phyloP scores from a whole-genome alignment of 2,113 vertebrate species.

The Macquaria ambigua region DNA sequence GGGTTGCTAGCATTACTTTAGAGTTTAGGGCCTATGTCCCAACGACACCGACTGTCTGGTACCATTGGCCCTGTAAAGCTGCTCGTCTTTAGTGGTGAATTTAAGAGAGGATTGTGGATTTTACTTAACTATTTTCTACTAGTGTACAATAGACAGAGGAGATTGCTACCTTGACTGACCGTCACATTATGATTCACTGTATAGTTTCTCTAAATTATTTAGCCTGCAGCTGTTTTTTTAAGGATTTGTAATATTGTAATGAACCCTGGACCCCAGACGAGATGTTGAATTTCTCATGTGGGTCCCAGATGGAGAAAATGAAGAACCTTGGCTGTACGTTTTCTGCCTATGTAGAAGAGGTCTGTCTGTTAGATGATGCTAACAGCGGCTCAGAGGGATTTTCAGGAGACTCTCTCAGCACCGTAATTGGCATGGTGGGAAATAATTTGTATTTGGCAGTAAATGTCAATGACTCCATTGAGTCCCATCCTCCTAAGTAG shows the following conservation, averaged over 20 bases:
- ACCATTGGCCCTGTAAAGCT: too few species aligned
- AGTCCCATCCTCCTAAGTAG: conserved; percentile 50
- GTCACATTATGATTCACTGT: neutral
- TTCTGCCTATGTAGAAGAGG: neutral
- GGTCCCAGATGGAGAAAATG: neutral
- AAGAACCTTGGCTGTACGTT: neutral
- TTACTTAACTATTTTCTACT: too few species aligned
- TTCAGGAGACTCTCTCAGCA: conserved; percentile 26
- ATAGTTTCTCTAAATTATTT: neutral
- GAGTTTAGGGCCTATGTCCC: too few species aligned
- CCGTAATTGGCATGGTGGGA: conserved; percentile 51
- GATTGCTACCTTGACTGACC: neutral
- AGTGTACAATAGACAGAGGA: neutral
- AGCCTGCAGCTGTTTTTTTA: conserved; percentile 7
- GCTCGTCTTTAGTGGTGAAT: too few species aligned
- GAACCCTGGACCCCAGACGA: neutral
- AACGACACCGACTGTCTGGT: too few species aligned
- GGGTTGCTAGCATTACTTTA: too few species aligned
- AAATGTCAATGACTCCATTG: conserved; percentile 63
- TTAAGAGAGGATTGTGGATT: too few species aligned
- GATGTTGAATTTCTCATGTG: neutral
- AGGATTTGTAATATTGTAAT: neutral
- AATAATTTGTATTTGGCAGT: conserved; percentile 64
- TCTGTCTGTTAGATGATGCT: conserved; percentile 3
- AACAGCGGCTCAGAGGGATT: neutral